Evolutionary conservation across 2,113 vertebrate genomes (phyloP), one percentile per base, ranked within the genome.

Genomic region (Ginglymostoma cirratum): DNA sequence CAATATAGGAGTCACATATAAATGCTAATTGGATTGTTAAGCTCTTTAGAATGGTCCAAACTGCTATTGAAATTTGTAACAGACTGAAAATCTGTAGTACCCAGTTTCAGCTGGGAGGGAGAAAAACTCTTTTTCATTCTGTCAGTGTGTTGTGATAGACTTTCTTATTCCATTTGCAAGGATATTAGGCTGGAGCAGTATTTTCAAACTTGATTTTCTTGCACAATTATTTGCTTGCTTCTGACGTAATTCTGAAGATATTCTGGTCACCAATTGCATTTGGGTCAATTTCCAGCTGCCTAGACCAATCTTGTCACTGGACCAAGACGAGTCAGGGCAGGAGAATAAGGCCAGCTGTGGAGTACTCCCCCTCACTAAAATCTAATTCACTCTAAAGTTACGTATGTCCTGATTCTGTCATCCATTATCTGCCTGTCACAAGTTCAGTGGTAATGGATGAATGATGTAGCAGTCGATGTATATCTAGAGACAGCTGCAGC

Each of bases 21-120:
- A 92, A 92, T 65, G 30, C 34, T 93, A 93, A 66, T 34, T 93
- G 89, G 8, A 93, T 30, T 93, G 66, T 67, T 93, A 23, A 93
- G 42, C 45, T 48, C 42, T 76, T 76, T 95, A 95, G 52, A 66
- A 14, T 70, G 23, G 14, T 42, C 69, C 67, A 72, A 72, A 10
- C 69, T 45, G n/a, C 38, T 34, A 95, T 67, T 48, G 67, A 95
- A 95, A 72, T 45, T 30, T 72, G 93, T 34, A 95, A 76, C 42
- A 42, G 27, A 48, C 12, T 72, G 30, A 69, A 94, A 72, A 69
- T 52, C 89, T 66, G 23, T 48, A 3, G 45, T 72, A 24, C 94
- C 27, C 23, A 72, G 24, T 72, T 48, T 95, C 24, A 70, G 30
- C 17, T 69, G 66, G 66, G 21, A 27, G 45, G 45, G 42, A 66